Conservation (phyloP, 2,888 invertebrate genomes). For the Caenorhabditis panamensis region DNA sequence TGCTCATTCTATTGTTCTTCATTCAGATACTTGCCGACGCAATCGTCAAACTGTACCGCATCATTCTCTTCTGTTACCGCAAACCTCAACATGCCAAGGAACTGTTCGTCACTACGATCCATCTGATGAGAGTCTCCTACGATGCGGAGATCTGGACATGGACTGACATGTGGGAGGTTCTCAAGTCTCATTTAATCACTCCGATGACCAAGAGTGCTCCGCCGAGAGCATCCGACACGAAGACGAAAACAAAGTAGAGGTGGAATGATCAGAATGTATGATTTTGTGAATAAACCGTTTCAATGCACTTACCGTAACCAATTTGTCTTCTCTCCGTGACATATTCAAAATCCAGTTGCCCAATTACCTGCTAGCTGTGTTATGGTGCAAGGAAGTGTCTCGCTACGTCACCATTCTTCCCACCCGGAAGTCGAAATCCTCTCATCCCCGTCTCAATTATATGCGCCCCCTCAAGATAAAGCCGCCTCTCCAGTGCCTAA, state of each 20-base stretch:
- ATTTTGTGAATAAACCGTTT: neutral
- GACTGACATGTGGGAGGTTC: conserved; percentile 36
- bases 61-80: conserved; percentile 43
- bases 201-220: conserved; percentile 46
- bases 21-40: conserved; percentile 24
- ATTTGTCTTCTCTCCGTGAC: too few relatives aligned
- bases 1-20: neutral
- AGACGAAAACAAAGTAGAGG: neutral
- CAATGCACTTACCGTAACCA: neutral
- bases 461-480: conserved; percentile 26
- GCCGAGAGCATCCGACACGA: neutral
- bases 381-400: conserved; percentile 2
- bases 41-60: conserved; percentile 36
- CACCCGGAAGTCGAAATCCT: conserved; percentile 30
- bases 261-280: neutral
- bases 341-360: neutral
- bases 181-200: conserved; percentile 33
- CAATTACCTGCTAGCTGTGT: conserved; percentile 13
- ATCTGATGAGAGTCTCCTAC: conserved; percentile 49
- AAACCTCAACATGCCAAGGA: conserved; percentile 49
- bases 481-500: conserved; percentile 1
- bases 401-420: conserved; percentile 21
- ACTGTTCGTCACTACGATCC: conserved; percentile 38
- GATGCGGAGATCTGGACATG: conserved; percentile 59
- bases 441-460: conserved; percentile 46